Percentiles rank a stretch among this genome's conserved stretches.
These are phyloP conservation scores for Mesocentrotus franciscanus DNA, from an alignment of 53 echinoderm and acorn worm species.

Conservation along the genomic window DNA sequence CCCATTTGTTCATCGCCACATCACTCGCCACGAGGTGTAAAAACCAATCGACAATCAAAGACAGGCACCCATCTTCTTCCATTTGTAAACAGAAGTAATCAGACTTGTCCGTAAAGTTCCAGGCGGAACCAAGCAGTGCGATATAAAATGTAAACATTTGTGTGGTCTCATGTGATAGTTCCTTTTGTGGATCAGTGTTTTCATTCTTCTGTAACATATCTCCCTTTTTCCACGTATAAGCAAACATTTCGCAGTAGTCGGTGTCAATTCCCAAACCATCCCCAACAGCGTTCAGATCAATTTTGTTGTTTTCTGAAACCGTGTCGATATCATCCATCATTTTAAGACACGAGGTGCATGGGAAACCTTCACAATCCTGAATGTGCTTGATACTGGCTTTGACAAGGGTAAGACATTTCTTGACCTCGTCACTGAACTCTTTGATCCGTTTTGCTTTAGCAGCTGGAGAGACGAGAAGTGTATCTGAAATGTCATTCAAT, in stretches of 20 bases:
- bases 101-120: slow-evolving; percentile 53
- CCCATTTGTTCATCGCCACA: not conserved
- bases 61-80: not conserved
- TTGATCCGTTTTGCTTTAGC: not conserved
- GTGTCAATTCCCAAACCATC: slow-evolving; percentile 17
- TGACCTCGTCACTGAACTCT: not conserved
- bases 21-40: not conserved
- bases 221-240: not conserved
- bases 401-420: not conserved
- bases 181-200: not conserved
- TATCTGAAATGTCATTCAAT: not conserved
- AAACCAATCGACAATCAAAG: not conserved
- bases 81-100: not conserved
- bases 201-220: not conserved
- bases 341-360: not conserved
- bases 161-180: not conserved
- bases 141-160: slow-evolving; percentile 6
- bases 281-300: not conserved
- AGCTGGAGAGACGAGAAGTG: too few relatives aligned
- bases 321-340: not conserved
- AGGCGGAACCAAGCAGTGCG: not conserved
- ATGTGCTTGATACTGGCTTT: not conserved
- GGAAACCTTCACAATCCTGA: not conserved
- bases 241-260: slow-evolving; percentile 18
- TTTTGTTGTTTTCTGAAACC: not conserved